phyloP scores from a whole-genome alignment of 2,113 vertebrate species.

The Varanus komodoensis region DNA sequence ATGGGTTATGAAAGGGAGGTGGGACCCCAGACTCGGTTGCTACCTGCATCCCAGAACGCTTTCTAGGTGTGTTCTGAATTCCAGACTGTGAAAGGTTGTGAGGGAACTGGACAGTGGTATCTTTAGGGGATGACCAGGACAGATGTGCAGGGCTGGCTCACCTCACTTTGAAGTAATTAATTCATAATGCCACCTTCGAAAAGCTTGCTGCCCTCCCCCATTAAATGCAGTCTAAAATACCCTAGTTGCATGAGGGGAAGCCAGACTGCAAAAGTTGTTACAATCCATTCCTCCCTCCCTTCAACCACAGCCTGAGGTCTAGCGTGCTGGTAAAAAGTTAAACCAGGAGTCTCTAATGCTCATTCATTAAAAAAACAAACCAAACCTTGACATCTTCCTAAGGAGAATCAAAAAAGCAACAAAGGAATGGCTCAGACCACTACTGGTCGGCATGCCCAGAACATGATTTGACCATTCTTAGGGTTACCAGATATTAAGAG shows the following conservation, averaged over 20 bases:
- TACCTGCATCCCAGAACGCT: neutral
- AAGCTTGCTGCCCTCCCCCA: neutral
- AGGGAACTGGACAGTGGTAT: neutral
- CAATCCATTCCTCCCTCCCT: neutral
- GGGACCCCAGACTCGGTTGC: neutral
- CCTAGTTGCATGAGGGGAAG: neutral
- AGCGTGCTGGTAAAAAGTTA: neutral
- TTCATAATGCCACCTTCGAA: neutral
- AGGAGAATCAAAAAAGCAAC: neutral
- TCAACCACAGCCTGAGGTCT: neutral
- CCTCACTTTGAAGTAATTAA: neutral
- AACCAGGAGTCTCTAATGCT: neutral
- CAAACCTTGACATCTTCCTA: neutral
- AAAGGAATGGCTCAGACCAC: neutral
- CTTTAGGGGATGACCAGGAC: no score
- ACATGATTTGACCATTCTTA: neutral
- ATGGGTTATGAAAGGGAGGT: neutral
- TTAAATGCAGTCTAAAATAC: neutral
- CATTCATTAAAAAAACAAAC: neutral
- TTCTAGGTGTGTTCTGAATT: neutral
- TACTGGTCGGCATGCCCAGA: neutral
- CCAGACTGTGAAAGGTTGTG: neutral
- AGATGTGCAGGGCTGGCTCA: neutral
- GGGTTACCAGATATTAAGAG: neutral
- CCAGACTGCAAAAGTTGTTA: neutral